Evolutionary conservation across 1,140 invertebrate species (phyloP).

Genomic region (Palaemon carinicauda): DNA sequence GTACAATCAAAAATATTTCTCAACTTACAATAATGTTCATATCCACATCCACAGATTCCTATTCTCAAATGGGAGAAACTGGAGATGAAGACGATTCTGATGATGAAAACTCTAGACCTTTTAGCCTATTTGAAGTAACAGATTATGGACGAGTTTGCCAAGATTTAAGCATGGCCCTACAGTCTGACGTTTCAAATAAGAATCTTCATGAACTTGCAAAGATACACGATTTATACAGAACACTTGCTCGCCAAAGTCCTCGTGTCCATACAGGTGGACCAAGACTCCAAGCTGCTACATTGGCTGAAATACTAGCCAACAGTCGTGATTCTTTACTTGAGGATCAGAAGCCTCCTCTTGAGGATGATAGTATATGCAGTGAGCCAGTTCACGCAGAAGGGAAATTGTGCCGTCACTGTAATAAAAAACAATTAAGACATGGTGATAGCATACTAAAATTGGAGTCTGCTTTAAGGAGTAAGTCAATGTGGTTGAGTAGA

Average conservation of each 20-base stretch:
- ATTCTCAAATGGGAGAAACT: conserved; percentile 60
- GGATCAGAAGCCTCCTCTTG: conserved; percentile 46
- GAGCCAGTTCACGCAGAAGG: conserved; percentile 38
- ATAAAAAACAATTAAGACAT: conserved; percentile 37
- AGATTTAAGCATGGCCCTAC: conserved; percentile 53
- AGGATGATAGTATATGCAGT: conserved; percentile 57
- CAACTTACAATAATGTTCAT: not conserved
- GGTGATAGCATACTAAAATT: conserved; percentile 41
- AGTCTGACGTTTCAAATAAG: conserved; percentile 46
- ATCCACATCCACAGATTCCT: conserved; percentile 44
- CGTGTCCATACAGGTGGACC: conserved; percentile 24
- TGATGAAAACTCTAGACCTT: conserved; percentile 53
- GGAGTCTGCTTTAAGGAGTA: conserved; percentile 49
- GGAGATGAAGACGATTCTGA: conserved; percentile 59
- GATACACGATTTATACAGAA: conserved; percentile 55
- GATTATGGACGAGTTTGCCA: conserved; percentile 59
- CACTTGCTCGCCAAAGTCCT: conserved; percentile 54
- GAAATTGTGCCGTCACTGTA: conserved; percentile 37
- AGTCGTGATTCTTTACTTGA: conserved; percentile 55
- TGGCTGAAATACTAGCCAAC: conserved; percentile 53
- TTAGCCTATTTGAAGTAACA: conserved; percentile 59
- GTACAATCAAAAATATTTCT: no score
- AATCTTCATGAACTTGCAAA: conserved; percentile 57
- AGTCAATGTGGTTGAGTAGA: conserved; percentile 46
- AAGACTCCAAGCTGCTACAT: conserved; percentile 47